Conservation (phyloP, 1,140 invertebrate species). For the Meloidogyne chitwoodi region DNA sequence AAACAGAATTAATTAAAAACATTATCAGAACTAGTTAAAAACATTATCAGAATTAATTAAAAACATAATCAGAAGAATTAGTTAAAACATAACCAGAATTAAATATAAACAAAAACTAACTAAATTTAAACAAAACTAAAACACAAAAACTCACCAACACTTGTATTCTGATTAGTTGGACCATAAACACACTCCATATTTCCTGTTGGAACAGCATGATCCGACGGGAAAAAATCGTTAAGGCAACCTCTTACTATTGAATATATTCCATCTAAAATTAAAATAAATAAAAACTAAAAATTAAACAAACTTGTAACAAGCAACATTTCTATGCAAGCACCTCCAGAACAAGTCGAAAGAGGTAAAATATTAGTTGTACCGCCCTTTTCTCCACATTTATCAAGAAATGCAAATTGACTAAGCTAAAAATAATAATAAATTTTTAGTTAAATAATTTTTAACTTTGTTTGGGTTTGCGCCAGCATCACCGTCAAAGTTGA, state of each 20-base stretch:
- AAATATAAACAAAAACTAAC: no score
- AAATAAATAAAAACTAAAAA: neutral
- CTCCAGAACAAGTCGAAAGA: neutral
- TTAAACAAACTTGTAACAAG: neutral
- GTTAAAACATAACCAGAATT: no score
- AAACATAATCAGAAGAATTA: no score
- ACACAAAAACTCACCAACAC: neutral
- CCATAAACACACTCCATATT: neutral
- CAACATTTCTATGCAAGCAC: constrained; percentile 18
- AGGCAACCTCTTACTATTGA: constrained; percentile 11
- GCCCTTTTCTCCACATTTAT: neutral
- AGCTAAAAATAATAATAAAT: neutral
- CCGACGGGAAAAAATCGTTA: constrained; percentile 4
- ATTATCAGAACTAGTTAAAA: no score
- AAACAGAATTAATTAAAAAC: no score
- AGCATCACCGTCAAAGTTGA: neutral
- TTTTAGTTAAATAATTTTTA: neutral
- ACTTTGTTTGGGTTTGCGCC: neutral
- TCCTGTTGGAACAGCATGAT: neutral
- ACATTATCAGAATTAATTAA: no score
- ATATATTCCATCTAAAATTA: constrained; percentile 14
- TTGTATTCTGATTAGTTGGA: neutral
- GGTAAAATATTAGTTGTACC: neutral
- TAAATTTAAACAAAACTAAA: neutral
- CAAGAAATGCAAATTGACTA: neutral